Conservation (phyloP, 2,113 vertebrate species). For the Phocoena sinus region DNA sequence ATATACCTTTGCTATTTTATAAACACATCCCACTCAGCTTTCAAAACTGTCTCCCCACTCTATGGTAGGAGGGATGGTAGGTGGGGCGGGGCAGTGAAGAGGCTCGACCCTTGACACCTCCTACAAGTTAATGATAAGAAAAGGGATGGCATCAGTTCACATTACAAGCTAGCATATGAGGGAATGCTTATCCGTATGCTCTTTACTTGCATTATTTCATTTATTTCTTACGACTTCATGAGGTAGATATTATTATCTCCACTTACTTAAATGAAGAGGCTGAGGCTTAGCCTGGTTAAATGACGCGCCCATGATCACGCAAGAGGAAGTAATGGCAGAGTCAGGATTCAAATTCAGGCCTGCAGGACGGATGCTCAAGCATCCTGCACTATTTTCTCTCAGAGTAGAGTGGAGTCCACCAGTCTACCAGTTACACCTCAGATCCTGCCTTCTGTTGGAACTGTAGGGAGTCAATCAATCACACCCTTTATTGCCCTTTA, state of each 20-base stretch:
- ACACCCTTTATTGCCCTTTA: not conserved
- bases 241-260: not conserved
- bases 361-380: not conserved
- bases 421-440: not conserved
- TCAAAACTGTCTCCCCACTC: not conserved
- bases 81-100: not conserved
- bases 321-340: not conserved
- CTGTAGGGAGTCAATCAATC: no score
- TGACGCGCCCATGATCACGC: not conserved
- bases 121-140: not conserved
- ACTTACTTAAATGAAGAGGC: not conserved
- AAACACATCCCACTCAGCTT: not conserved
- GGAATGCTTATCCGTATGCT: fast-evolving
- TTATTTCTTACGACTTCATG: not conserved
- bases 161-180: fast-evolving
- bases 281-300: not conserved
- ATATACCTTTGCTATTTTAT: not conserved
- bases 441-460: not conserved
- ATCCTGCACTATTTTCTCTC: not conserved
- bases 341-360: not conserved
- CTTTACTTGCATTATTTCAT: not conserved
- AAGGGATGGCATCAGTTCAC: not conserved
- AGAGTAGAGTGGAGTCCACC: not conserved
- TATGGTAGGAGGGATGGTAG: fast-evolving
- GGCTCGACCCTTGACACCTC: not conserved